A percentile compares a stretch with the other conserved stretches of the same genome.
These are phyloP conservation scores for Eudorcas thomsonii DNA, from an alignment of 2,113 vertebrate species.

Conservation along the genomic window DNA sequence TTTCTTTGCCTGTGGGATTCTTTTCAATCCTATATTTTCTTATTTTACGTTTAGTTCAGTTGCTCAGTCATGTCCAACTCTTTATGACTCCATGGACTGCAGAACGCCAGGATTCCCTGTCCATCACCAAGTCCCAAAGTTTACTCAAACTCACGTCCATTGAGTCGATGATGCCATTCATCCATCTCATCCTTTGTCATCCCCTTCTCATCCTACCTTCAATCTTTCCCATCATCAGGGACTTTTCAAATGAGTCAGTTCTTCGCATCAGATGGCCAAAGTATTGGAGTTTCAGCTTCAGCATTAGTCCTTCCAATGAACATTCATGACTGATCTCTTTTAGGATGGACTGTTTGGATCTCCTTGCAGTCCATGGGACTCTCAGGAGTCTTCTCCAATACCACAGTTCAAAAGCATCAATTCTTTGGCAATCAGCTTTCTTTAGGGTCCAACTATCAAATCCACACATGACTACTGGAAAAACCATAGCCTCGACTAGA, in stretches of 20 bases:
- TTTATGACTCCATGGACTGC: accelerated
- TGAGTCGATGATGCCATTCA: not conserved
- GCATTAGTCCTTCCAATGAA: not conserved
- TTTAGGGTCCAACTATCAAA: not conserved
- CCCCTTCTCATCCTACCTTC: accelerated
- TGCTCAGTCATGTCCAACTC: not conserved
- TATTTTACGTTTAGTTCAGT: not conserved
- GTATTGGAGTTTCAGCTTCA: not conserved
- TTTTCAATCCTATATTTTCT: not conserved
- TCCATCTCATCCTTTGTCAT: not conserved
- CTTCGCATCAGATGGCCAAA: accelerated
- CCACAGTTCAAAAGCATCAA: not conserved
- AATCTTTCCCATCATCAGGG: not conserved
- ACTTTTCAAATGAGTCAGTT: not conserved
- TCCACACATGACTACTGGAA: not conserved
- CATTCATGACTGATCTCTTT: not conserved
- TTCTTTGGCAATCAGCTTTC: not conserved
- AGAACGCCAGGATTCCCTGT: not conserved
- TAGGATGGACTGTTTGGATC: not conserved
- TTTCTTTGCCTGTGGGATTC: not conserved
- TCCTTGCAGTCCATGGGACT: not conserved
- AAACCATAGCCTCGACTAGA: not conserved
- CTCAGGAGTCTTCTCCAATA: not conserved
- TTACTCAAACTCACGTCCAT: not conserved
- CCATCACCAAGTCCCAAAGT: accelerated